Evolutionary conservation across 1,140 invertebrate species (phyloP), one percentile per base, ranked within the genome.

Genomic region (Ceratitis capitata): DNA sequence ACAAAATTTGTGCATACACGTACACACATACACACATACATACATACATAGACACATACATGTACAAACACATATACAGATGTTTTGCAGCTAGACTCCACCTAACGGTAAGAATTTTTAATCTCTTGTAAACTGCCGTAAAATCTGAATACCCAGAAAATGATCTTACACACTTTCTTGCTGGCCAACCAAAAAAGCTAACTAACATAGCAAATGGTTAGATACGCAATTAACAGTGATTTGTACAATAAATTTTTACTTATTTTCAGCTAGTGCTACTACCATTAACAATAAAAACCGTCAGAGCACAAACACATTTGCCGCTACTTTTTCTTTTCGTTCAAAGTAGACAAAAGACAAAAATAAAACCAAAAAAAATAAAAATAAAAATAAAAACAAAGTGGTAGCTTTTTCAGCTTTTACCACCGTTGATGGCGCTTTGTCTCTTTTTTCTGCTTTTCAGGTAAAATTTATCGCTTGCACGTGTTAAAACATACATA

Each of bases 271-370:
- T 16, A 14, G 23, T 61, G 61, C 35, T 69, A 19, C 29, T 29
- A 14, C 32, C 61, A 78, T 78, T 7, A 78, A 78, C 69, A 78
- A 78, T 78, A 78, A 78, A 78, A 78, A 78, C 32, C 39, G 39
- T 23, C 69, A 45, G 69, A 45, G 39, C 23, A 45, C 39, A 45
- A 23, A 78, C 12, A 78, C 39, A 78, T 78, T 78, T 78, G 69
- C 19, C n/a, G 69, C 69, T 78, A 78, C 69, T 45, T 78, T 78
- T 78, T 78, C 69, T 78, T 78, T 78, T 78, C 39, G 69, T 14
- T 56, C 45, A 12, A 5, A 6, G 12, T n/a, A 56, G 23, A 42
- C 6, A 45, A 42, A 78, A 42, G 35, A 26, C 10, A 29, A 39
- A 69, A 42, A n/a, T 14, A 69, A 45, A 23, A 78, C 39, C 12